These are phyloP conservation scores for Galeopterus variegatus DNA, from an alignment of 2,113 vertebrate species.

Conservation along the genomic window DNA sequence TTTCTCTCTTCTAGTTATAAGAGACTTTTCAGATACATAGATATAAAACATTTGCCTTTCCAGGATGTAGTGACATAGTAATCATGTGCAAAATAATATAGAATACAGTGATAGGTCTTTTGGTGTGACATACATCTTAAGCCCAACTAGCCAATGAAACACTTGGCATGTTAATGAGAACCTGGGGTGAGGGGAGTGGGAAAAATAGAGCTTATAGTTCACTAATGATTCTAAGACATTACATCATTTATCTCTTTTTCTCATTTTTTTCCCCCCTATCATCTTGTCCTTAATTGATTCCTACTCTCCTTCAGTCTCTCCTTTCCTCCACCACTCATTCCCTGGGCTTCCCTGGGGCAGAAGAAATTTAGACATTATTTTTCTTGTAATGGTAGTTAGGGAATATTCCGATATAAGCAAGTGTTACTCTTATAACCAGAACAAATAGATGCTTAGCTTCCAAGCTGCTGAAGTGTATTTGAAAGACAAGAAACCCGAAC, in stretches of 20 bases:
- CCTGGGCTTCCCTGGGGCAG: neutral
- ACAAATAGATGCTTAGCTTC: neutral
- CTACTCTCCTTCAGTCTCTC: neutral
- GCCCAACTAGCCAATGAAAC: neutral
- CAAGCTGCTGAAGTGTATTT: neutral
- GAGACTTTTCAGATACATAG: neutral
- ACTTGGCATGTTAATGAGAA: neutral
- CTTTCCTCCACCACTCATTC: neutral
- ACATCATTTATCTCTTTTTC: neutral
- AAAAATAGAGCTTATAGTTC: neutral
- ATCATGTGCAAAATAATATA: neutral
- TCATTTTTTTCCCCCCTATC: neutral
- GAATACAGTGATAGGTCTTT: neutral
- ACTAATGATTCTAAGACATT: neutral
- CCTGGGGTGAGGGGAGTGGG: fast-evolving
- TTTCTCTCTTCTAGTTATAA: neutral
- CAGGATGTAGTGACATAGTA: neutral
- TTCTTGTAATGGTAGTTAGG: neutral
- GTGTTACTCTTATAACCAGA: neutral
- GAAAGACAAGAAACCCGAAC: neutral
- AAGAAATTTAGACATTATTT: neutral
- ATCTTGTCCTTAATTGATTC: neutral
- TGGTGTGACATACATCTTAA: neutral
- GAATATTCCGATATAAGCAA: neutral
- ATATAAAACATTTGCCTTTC: neutral